Evolutionary conservation across 2,113 vertebrate genomes (phyloP), one percentile per base, ranked within the genome.

Genomic region (Peromyscus leucopus): DNA sequence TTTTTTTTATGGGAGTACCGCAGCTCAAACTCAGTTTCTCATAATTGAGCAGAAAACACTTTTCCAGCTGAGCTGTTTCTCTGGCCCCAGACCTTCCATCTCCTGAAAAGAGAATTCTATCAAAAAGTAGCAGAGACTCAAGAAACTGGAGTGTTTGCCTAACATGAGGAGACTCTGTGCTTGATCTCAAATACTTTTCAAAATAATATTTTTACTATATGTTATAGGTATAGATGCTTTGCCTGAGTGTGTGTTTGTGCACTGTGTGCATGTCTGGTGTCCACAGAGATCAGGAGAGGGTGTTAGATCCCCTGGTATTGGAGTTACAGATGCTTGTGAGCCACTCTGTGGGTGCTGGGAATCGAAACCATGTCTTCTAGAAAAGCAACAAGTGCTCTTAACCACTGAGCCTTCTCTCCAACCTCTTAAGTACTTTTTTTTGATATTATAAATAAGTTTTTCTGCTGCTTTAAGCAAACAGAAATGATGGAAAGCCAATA

Each of bases 401-500:
- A 65, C 13, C 59, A 42, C 82, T 28, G 82, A 65, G 59, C 39
- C 72, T 24, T 75, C 72, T 48, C 42, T 86, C 42, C 78, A 57
- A 55, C 51, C 39, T 86, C 61, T 86, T 12, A 71, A 69, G 63
- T 71, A 88, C 46, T 55, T 87, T 55, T 59, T 80, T 82, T n/a
- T 57, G 19, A 39, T n/a, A 39, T 39, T 89, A 42, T 16, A 74
- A 59, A 59, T 74, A 89, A 28, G 2, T 28, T 74, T 89, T 57
- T 89, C 21, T 74, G 13, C 28, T 61, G 71, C 26, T 46, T 46
- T 13, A 67, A 83, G 74, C 48, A 51, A 94, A 72, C 26, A 86
- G 84, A 93, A 89, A 26, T 71, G 91, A 9, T 93, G 90, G 48
- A 89, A 78, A 95, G 74, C n/a, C 74, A 91, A 2, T 61, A 85